Percentiles rank a stretch among this genome's conserved stretches.
phyloP scores from a whole-genome alignment of 2,888 invertebrate genomes.

The Hypomecis punctinalis region DNA sequence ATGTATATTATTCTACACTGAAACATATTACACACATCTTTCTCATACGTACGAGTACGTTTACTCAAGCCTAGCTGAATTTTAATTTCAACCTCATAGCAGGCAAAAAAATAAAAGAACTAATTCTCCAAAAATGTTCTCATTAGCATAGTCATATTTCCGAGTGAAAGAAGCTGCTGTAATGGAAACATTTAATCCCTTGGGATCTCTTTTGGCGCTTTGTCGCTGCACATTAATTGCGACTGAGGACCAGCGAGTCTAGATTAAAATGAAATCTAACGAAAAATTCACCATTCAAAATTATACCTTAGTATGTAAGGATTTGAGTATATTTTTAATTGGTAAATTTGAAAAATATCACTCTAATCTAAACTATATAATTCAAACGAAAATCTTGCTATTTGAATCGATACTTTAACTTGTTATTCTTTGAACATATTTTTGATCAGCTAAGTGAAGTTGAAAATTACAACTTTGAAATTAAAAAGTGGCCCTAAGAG shows the following conservation, averaged over 20 bases:
- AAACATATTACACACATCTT: too few relatives aligned
- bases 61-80: neutral
- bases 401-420: too few relatives aligned
- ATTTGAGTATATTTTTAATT: too few relatives aligned
- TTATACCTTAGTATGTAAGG: conserved; percentile 2
- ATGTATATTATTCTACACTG: too few relatives aligned
- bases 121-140: conserved; percentile 36
- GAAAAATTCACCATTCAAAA: conserved; percentile 23
- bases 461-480: too few relatives aligned
- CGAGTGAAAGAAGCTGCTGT: conserved; percentile 56
- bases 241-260: conserved; percentile 65
- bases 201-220: conserved; percentile 65
- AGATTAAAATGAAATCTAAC: conserved; percentile 69
- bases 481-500: conserved; percentile 19
- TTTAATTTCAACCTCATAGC: neutral
- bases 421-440: too few relatives aligned
- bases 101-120: conserved; percentile 32
- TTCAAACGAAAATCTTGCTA: too few relatives aligned
- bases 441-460: too few relatives aligned
- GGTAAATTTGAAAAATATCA: too few relatives aligned
- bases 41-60: neutral
- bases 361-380: too few relatives aligned
- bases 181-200: conserved; percentile 77
- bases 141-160: conserved; percentile 47
- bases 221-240: conserved; percentile 70